Evolutionary conservation across 1,140 invertebrate species (phyloP).

Genomic region (Calephelis virginiensis): DNA sequence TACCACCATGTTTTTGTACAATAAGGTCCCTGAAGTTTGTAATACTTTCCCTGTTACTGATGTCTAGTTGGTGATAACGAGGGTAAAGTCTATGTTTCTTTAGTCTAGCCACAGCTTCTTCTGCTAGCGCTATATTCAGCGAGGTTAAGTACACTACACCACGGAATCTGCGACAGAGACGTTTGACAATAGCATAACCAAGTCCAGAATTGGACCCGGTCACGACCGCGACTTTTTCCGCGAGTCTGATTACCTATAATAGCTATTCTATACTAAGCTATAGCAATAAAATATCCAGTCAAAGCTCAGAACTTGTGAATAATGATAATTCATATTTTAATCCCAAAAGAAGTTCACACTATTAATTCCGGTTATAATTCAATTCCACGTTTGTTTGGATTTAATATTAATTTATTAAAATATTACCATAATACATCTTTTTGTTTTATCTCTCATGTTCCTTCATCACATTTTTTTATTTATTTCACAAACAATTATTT

Average conservation of each 20-base stretch:
- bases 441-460: no score
- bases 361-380: no score
- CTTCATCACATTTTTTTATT: no score
- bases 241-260: neutral
- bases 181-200: conserved; percentile 84
- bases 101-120: conserved; percentile 78
- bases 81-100: conserved; percentile 74
- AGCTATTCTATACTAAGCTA: neutral
- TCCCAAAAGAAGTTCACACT: no score
- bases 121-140: conserved; percentile 78
- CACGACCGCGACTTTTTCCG: conserved; percentile 72
- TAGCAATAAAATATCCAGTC: no score
- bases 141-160: conserved; percentile 83
- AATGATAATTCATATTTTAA: no score
- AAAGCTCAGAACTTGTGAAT: no score
- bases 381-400: no score
- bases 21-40: conserved; percentile 79
- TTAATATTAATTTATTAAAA: no score
- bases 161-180: conserved; percentile 79
- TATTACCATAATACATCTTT: no score
- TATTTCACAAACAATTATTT: no score
- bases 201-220: conserved; percentile 89
- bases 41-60: conserved; percentile 80
- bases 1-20: conserved; percentile 82
- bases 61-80: conserved; percentile 84